Base-by-base conservation (phyloP, 2,797 vertebrate genomes). In the Manis pentadactyla region DNA sequence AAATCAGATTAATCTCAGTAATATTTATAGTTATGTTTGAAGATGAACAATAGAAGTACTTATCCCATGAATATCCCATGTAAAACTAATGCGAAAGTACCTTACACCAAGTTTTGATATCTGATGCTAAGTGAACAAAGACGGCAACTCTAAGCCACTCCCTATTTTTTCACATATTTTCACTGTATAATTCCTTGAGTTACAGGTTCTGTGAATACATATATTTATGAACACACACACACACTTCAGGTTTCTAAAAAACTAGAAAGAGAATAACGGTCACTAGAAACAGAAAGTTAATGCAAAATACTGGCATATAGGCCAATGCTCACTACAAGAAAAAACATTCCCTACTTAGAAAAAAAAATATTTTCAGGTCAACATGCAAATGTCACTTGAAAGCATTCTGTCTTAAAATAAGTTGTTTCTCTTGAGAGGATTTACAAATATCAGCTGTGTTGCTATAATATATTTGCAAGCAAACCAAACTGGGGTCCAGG, bases 381-480 rank as follows among this genome's bases (percentile, higher is more conserved):
- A 25, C 61, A 83, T 68, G 53, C 51, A 63, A 86, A 79, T 68
- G 25, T 34, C 73, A 96, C 18, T 96, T 93, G 64, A 93, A 85
- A 96, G 17, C 25, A 88, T 39, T 92, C 46, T 94, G 49, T 75
- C 53, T 91, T 37, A 64, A 96, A 95, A 90, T 85, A 87, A 94
- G 81, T 93, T 95, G 39, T 66, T 95, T 93, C 42, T 92, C 69
- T 81, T 87, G 27, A 97, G 69, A 85, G 46, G 69, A 86, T 97
- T 94, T 34, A 87, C 31, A 97, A 97, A 94, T 96, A 96, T 96
- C 96, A 96, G 93, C 92, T 96, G 93, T 96, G 93, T 96, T 97
- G 74, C n/a, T 93, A 63, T 92, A 90, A 81, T 53, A 55, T 90
- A 86, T 96, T 97, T 97, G 90, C 78, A 97, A 96, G 96, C 95